phyloP scores from a whole-genome alignment of 2,113 vertebrate genomes.

The Chascanopsetta lugubris region DNA sequence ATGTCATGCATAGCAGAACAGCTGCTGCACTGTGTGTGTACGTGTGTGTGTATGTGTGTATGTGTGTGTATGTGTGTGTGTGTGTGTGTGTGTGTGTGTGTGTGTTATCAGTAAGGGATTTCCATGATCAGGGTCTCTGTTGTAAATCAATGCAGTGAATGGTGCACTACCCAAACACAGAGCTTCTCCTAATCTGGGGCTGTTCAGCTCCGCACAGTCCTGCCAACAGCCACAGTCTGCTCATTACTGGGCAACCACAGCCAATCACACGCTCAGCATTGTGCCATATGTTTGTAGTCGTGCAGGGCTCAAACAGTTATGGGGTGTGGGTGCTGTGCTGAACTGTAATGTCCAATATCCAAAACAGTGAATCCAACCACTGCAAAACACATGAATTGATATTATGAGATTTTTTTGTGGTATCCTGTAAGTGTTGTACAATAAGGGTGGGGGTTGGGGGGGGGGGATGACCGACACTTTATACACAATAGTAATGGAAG shows the following conservation, averaged over 20 bases:
- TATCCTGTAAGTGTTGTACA: background rate
- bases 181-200: slow-evolving; percentile 53
- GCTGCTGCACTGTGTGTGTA: background rate
- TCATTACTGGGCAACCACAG: slow-evolving; percentile 12
- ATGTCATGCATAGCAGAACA: slow-evolving; percentile 2
- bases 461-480: too few species aligned
- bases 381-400: background rate
- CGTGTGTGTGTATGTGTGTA: slow-evolving; percentile 18
- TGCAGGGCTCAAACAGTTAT: slow-evolving; percentile 22
- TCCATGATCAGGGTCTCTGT: slow-evolving; percentile 49
- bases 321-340: background rate
- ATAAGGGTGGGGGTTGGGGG: too few species aligned
- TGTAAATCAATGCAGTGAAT: slow-evolving; percentile 56
- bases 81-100: background rate
- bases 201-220: slow-evolving; percentile 35
- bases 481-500: too few species aligned
- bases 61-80: slow-evolving; percentile 5
- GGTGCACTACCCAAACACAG: slow-evolving; percentile 57
- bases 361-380: background rate
- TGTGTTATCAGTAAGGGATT: slow-evolving; percentile 46
- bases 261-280: slow-evolving; percentile 39
- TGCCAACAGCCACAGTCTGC: slow-evolving; percentile 6
- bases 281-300: slow-evolving; percentile 33
- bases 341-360: background rate
- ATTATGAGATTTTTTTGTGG: background rate